Evolutionary conservation across 2,888 invertebrate species (phyloP), one percentile per base, ranked within the genome.

Genomic region (Volucella zonaria): DNA sequence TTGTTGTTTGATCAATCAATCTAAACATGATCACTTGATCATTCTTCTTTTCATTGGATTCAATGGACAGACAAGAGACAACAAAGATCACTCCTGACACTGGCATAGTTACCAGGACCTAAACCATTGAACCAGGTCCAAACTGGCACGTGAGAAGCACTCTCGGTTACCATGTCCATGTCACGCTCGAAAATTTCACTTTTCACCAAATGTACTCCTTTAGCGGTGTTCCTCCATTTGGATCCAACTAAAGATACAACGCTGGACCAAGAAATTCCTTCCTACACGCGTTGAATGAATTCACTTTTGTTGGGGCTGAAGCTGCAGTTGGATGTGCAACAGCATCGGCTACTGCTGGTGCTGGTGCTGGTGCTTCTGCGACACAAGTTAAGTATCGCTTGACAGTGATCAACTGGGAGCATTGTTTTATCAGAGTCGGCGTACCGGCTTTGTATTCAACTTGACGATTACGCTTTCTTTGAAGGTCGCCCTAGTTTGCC

Each of bases 61-160:
- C 52, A 67, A 66, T 64, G 59, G 42, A 47, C 59, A 61, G 40
- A 54, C 56, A 70, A 49, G 78, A 74, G 42, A 47, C 59, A 61
- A 45, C 62, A 64, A 70, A 49, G 78, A 70, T 78, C 73, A 67
- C 14, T 56, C 40, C 62, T 31, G 82, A 78, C 78, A 68, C 51
- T 51, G 56, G 62, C 51, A 61, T 42, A 58, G 74, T 51, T 54
- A 74, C 71, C 78, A 78, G 73, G 77, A 83, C 74, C 76, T 66
- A 66, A 85, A 79, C 14, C 75, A 80, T 56, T 64, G 76, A 85
- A 79, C 79, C 79, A 75, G 74, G 64, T 56, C 47, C 68, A 49
- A 83, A 80, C 58, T 75, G 80, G 83, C 80, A 85, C 83, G 83
- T 85, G 83, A 85, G 83, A 85, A 85, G 75, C 70, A 85, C 83